phyloP scores from a whole-genome alignment of 1,140 invertebrate genomes.

The Cydia pomonella region DNA sequence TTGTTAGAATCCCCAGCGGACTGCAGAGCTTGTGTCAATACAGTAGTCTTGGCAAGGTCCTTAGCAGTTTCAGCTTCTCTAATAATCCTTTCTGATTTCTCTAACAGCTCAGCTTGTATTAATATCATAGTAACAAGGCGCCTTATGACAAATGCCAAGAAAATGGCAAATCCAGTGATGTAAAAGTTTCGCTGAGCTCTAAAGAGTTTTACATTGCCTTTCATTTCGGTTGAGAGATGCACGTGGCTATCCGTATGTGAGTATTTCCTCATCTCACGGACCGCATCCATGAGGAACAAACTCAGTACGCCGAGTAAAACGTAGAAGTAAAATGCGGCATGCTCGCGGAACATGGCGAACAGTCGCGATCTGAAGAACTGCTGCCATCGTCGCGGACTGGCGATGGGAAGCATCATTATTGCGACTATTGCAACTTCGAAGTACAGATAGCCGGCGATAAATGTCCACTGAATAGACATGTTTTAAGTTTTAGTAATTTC shows the following conservation, averaged over 20 bases:
- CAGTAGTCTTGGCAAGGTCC: constrained; percentile 56
- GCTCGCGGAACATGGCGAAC: constrained; percentile 58
- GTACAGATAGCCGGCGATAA: constrained; percentile 72
- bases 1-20: constrained; percentile 49
- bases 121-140: constrained; percentile 70
- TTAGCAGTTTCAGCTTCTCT: constrained; percentile 67
- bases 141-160: constrained; percentile 73
- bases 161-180: constrained; percentile 74
- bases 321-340: constrained; percentile 68
- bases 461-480: constrained; percentile 76
- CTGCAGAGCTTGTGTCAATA: constrained; percentile 49
- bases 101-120: constrained; percentile 67
- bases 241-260: constrained; percentile 50
- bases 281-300: constrained; percentile 68
- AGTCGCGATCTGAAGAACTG: constrained; percentile 67
- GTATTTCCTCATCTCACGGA: constrained; percentile 76
- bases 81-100: constrained; percentile 69
- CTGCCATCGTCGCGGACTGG: constrained; percentile 70
- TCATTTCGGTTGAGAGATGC: constrained; percentile 66
- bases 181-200: constrained; percentile 77
- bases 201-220: constrained; percentile 69
- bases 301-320: constrained; percentile 61
- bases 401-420: constrained; percentile 68
- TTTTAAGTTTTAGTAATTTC: constrained; percentile 34
- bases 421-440: constrained; percentile 68